phyloP scores from a whole-genome alignment of 2,797 vertebrate species.

The Intellagama lesueurii region DNA sequence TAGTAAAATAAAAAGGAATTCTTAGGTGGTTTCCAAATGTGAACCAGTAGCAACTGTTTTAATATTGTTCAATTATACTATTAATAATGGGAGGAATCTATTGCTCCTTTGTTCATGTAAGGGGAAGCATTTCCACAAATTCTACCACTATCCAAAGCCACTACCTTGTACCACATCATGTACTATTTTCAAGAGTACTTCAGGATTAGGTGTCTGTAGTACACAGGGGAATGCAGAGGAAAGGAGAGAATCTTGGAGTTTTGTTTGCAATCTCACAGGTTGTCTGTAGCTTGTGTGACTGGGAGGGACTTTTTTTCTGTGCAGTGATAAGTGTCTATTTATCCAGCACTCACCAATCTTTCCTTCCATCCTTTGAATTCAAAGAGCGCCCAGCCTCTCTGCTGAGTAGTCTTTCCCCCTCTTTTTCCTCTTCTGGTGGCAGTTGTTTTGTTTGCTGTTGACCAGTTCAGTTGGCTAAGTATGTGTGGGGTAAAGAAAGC shows the following conservation, averaged over 20 bases:
- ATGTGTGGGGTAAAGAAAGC: no score
- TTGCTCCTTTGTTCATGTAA: background rate
- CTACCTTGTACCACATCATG: background rate
- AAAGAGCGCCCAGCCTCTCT: no score
- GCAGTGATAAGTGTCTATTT: background rate
- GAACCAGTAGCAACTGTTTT: no score
- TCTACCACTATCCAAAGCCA: background rate
- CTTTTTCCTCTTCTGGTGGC: no score
- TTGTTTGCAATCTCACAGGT: no score
- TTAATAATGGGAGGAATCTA: background rate
- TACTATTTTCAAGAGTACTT: background rate
- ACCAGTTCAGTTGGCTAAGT: no score
- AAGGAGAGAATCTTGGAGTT: background rate
- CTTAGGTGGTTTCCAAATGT: background rate
- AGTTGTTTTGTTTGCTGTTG: no score
- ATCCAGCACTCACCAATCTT: no score
- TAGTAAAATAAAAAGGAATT: background rate
- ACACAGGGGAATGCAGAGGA: background rate
- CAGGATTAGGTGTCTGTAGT: background rate
- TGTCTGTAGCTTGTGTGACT: no score
- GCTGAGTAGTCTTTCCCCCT: no score
- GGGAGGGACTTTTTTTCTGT: background rate
- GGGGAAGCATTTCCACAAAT: background rate
- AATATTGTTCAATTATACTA: background rate
- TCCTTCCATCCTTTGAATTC: no score